Evolutionary conservation across 2,888 invertebrate species (phyloP).

Genomic region (Diarsia mendica): DNA sequence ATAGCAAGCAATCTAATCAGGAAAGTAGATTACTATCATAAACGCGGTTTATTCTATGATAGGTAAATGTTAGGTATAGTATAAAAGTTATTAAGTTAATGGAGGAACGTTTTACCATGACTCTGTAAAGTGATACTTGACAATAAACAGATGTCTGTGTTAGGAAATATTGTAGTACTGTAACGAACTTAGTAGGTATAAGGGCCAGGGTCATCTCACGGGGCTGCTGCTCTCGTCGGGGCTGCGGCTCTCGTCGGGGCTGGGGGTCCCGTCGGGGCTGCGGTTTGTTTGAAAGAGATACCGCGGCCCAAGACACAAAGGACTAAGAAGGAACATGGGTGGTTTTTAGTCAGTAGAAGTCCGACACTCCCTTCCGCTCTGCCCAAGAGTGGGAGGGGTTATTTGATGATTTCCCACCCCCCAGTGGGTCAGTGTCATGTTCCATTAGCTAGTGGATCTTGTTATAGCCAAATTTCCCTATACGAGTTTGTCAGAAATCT

Average conservation of each 20-base stretch:
- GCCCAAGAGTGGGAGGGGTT: too few relatives aligned
- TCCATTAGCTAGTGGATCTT: neutral
- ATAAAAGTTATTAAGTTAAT: constrained; percentile 12
- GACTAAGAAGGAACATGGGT: too few relatives aligned
- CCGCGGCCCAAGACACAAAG: too few relatives aligned
- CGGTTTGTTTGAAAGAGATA: too few relatives aligned
- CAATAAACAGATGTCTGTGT: neutral
- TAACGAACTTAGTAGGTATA: neutral
- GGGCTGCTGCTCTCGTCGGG: too few relatives aligned
- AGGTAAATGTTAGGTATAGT: too few relatives aligned
- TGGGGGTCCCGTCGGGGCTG: too few relatives aligned
- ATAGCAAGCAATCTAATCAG: constrained; percentile 24
- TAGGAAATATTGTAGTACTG: neutral
- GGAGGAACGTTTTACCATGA: constrained; percentile 13
- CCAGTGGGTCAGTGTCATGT: neutral
- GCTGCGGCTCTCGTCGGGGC: too few relatives aligned
- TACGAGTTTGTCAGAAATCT: neutral
- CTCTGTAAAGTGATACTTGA: constrained; percentile 25
- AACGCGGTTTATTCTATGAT: neutral
- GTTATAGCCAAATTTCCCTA: neutral
- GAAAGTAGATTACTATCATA: constrained; percentile 12
- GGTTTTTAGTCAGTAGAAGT: too few relatives aligned
- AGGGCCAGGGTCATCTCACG: too few relatives aligned
- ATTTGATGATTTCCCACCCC: too few relatives aligned
- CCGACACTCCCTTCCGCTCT: too few relatives aligned